Evolutionary conservation across 2,888 invertebrate species (phyloP).

Genomic region (Dichetophora obliterata): DNA sequence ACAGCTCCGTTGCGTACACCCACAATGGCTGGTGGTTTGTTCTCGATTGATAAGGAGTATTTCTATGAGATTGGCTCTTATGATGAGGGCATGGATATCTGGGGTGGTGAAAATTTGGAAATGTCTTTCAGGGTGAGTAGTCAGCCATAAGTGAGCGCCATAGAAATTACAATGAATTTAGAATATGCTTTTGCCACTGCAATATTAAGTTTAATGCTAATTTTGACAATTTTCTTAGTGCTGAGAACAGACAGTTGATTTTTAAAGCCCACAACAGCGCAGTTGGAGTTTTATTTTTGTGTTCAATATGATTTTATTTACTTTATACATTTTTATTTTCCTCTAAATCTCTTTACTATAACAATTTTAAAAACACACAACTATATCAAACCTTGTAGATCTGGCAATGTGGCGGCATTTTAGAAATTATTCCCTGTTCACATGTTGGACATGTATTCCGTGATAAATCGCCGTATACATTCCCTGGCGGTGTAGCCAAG

Average conservation of each 20-base stretch:
- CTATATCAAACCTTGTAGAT: slow-evolving; percentile 74
- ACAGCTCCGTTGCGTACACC: slow-evolving; percentile 94
- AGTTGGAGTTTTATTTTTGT: background rate
- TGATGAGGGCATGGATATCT: slow-evolving; percentile 99
- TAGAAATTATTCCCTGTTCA: slow-evolving; percentile 96
- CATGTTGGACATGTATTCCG: slow-evolving; percentile 98
- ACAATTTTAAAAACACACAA: slow-evolving; percentile 44
- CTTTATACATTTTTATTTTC: background rate
- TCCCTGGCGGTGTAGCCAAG: slow-evolving; percentile 98
- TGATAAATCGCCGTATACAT: slow-evolving; percentile 98
- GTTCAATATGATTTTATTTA: background rate
- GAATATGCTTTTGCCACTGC: too few relatives aligned
- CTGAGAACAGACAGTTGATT: background rate
- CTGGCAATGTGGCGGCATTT: slow-evolving; percentile 96
- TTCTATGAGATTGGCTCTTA: slow-evolving; percentile 98
- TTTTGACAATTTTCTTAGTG: background rate
- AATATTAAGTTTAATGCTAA: slow-evolving; percentile 2
- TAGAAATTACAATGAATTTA: too few relatives aligned
- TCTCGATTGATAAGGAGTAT: slow-evolving; percentile 94
- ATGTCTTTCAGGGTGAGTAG: slow-evolving; percentile 71
- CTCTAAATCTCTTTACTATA: slow-evolving; percentile 40
- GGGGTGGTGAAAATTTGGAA: slow-evolving; percentile 80
- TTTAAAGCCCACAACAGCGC: slow-evolving; percentile 19
- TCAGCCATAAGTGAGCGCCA: background rate
- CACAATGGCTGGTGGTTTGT: slow-evolving; percentile 98